Evolutionary conservation across 1,140 invertebrate genomes (phyloP).

Genomic region (Colletes latitarsis): DNA sequence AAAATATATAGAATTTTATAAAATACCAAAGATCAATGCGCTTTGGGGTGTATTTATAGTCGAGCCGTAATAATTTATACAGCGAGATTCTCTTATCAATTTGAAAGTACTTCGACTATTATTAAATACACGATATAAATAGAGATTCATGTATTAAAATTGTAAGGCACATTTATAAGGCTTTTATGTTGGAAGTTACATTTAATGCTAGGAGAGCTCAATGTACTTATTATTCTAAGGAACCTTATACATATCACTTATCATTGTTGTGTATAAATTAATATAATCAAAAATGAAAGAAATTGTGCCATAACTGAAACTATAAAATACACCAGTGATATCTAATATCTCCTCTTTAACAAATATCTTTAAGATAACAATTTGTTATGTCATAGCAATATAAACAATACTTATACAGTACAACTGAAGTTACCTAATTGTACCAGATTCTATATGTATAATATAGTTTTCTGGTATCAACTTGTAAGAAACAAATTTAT

Average conservation of each 20-base stretch:
- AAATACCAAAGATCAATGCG: constrained; percentile 40
- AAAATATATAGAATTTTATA: constrained; percentile 45
- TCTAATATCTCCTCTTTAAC: constrained; percentile 26
- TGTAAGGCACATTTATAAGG: constrained; percentile 40
- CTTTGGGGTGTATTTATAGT: constrained; percentile 26
- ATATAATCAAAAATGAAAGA: constrained; percentile 7
- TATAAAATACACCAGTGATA: constrained; percentile 33
- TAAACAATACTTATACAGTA: not conserved
- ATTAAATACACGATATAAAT: constrained; percentile 27
- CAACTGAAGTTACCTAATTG: constrained; percentile 13
- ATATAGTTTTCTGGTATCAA: constrained; percentile 1
- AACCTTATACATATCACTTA: constrained; percentile 18
- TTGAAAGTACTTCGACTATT: constrained; percentile 3
- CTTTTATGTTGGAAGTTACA: constrained; percentile 9
- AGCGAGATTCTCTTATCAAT: not conserved
- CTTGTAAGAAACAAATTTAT: constrained; percentile 4
- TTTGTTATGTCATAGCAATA: constrained; percentile 4
- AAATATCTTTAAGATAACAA: constrained; percentile 10
- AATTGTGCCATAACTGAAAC: not conserved
- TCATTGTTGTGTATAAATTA: constrained; percentile 15
- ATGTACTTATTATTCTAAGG: constrained; percentile 41
- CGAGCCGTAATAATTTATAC: constrained; percentile 5
- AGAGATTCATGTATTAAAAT: constrained; percentile 19
- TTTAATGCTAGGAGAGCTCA: constrained; percentile 32
- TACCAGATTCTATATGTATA: constrained; percentile 1